phyloP scores from a whole-genome alignment of 2,797 vertebrate genomes.

The Rhinella marina region DNA sequence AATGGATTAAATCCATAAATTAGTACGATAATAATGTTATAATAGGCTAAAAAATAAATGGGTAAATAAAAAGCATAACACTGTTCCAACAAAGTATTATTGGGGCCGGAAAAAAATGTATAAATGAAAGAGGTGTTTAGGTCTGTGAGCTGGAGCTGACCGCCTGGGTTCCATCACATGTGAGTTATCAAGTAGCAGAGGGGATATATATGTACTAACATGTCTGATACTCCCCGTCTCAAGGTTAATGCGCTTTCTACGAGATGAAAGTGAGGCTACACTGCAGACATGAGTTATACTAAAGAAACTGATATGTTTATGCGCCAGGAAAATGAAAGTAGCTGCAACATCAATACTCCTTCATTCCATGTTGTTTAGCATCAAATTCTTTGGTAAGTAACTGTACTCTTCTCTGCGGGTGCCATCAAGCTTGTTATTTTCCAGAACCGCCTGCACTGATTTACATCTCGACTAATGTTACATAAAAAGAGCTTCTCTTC shows the following conservation, averaged over 20 bases:
- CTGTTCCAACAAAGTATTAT: not conserved
- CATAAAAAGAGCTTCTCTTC: constrained; percentile 54
- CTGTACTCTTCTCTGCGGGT: constrained; percentile 53
- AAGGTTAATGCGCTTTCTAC: constrained; percentile 54
- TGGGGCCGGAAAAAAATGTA: not conserved
- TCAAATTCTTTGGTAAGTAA: constrained; percentile 54
- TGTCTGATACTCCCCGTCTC: constrained; percentile 51
- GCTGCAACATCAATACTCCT: constrained; percentile 59
- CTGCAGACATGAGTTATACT: constrained; percentile 45
- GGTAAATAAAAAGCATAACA: no score
- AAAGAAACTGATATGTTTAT: constrained; percentile 59
- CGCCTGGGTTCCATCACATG: constrained; percentile 49
- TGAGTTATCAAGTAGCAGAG: constrained; percentile 52
- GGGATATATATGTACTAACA: constrained; percentile 54
- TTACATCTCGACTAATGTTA: constrained; percentile 55
- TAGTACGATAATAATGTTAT: no score
- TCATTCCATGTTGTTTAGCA: constrained; percentile 49
- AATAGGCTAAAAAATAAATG: no score
- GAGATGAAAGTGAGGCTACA: constrained; percentile 55
- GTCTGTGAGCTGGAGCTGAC: not conserved
- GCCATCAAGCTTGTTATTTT: constrained; percentile 61
- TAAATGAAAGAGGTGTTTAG: not conserved
- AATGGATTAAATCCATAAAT: no score
- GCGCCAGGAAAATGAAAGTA: constrained; percentile 47
- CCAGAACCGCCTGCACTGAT: constrained; percentile 53